Evolutionary conservation across 2,113 vertebrate species (phyloP).

Genomic region (Carollia perspicillata): DNA sequence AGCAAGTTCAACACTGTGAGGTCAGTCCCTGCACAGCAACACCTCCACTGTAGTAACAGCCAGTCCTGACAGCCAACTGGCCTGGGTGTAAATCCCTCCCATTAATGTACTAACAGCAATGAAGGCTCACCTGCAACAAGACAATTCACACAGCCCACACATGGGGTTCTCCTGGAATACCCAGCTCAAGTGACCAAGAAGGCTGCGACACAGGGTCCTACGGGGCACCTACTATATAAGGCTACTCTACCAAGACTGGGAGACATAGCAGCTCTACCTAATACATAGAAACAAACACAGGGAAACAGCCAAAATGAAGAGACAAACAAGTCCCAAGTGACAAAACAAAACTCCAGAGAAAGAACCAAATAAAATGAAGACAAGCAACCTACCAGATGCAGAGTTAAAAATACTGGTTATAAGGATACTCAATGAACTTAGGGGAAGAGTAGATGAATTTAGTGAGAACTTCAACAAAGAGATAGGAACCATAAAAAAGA

Average conservation of each 20-base stretch:
- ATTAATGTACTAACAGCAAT: not conserved
- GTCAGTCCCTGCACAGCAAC: not conserved
- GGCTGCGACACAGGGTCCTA: not conserved
- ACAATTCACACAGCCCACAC: not conserved
- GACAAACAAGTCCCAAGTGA: not conserved
- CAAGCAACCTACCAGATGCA: not conserved
- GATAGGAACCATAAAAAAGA: not conserved
- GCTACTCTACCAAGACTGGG: not conserved
- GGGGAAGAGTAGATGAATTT: not conserved
- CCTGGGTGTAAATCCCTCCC: not conserved
- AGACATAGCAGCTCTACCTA: not conserved
- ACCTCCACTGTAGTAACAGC: not conserved
- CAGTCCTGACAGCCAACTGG: not conserved
- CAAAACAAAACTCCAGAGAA: not conserved
- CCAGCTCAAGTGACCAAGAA: not conserved
- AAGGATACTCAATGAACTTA: not conserved
- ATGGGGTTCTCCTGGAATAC: not conserved
- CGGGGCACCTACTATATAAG: not conserved
- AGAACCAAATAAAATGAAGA: not conserved
- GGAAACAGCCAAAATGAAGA: not conserved
- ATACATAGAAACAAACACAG: not conserved
- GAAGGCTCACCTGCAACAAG: not conserved
- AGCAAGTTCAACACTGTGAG: not conserved
- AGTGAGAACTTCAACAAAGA: not conserved
- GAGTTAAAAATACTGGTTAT: not conserved